Evolutionary conservation across 2,888 invertebrate species (phyloP), one percentile per base, ranked within the genome.

Genomic region (Idaea straminata): DNA sequence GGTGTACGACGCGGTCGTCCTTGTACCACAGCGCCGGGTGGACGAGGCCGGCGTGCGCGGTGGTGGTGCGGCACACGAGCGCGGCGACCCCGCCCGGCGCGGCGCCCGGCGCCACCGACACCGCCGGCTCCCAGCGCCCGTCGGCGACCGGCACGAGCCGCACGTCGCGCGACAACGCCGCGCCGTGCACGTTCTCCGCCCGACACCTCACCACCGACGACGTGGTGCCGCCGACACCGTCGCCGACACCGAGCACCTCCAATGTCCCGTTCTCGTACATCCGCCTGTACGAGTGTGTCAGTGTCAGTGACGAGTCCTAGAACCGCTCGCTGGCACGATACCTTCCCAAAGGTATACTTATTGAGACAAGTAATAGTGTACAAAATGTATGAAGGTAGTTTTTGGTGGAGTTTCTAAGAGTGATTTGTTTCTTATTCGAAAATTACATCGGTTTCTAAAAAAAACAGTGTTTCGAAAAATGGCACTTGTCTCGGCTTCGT

Each of bases 161-260:
- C 77, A 97, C 95, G 81, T 96, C 95, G 59, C 96, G 92, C 76
- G 97, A 97, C 74, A 96, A 92, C 70, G 96, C 95, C 61, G 95
- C 94, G 68, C 97, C 97, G 74, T 95, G 95, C 70, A 94, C 91
- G 91, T 96, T 97, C 80, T 94, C 92, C 59, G 97, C 97, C 75
- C 95, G 94, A 85, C 97, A 97, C 73, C 96, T 94, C 76, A 88
- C 74, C 69, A 73, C 75, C 62, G 65, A 64, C 62, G 67, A 72
- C 62, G 63, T n/a, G n/a, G n/a, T n/a, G n/a, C n/a, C 73, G 59
- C 72, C 66, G 69, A 68, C 67, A n/a, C 64, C 57, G 34, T 61
- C 25, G 15, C 62, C 61, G 5, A 63, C 62, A 61, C 61, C 72
- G 67, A 82, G 69, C 63, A 88, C 67, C 75, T 87, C 88, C 74